Conservation (phyloP, 2,888 invertebrate genomes). For the Mechanitis mazaeus region DNA sequence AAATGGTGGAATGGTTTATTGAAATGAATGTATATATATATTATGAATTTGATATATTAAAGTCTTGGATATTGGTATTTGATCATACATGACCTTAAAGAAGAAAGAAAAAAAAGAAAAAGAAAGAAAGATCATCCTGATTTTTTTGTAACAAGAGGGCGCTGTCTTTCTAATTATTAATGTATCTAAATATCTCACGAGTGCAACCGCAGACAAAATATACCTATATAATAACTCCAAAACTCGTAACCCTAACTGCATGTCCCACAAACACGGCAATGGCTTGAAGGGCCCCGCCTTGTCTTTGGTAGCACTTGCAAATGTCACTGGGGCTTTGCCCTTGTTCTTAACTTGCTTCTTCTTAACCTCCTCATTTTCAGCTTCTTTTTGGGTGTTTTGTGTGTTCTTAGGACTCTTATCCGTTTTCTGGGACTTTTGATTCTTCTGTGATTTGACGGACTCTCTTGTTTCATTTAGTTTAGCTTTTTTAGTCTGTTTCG, state of each 20-base stretch:
- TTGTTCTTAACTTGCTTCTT: constrained; percentile 39
- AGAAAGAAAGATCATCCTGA: too few species aligned
- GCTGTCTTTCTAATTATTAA: too few species aligned
- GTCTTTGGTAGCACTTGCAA: constrained; percentile 39
- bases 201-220: constrained; percentile 4
- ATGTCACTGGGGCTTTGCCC: constrained; percentile 34
- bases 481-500: constrained; percentile 44
- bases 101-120: too few species aligned
- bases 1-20: too few species aligned
- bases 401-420: constrained; percentile 30
- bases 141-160: too few species aligned
- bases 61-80: too few species aligned
- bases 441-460: constrained; percentile 50
- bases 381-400: background rate
- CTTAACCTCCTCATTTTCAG: background rate
- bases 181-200: background rate
- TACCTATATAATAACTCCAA: constrained; percentile 61
- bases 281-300: constrained; percentile 59
- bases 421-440: constrained; percentile 44
- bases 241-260: constrained; percentile 48
- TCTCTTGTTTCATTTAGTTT: constrained; percentile 58
- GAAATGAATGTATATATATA: too few species aligned
- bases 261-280: constrained; percentile 59
- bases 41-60: too few species aligned
- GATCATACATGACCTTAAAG: too few species aligned